A percentile compares a stretch with the other conserved stretches of the same genome.
These are phyloP conservation scores for Peribatodes rhomboidaria DNA, from an alignment of 2,888 invertebrate genomes.

Conservation along the genomic window DNA sequence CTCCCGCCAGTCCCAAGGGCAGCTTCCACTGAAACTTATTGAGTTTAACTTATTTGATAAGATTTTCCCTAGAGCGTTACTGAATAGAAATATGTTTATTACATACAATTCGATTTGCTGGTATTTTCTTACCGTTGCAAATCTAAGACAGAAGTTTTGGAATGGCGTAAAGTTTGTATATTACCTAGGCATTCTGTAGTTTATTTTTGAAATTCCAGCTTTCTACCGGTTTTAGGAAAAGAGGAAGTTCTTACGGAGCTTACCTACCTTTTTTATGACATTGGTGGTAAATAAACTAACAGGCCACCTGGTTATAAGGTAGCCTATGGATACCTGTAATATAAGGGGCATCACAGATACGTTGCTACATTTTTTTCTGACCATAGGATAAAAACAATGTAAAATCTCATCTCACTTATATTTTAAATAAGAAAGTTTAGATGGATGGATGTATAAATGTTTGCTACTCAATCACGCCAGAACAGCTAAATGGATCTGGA, in stretches of 20 bases:
- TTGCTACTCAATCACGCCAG: no score
- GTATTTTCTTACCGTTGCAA: constrained; percentile 28
- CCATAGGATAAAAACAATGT: no score
- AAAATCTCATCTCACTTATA: no score
- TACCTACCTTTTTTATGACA: no score
- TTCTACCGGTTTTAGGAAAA: not conserved
- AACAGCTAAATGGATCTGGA: no score
- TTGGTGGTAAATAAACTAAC: no score
- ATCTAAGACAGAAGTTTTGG: constrained; percentile 3
- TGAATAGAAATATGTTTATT: constrained; percentile 42
- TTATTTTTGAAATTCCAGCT: not conserved
- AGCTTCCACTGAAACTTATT: constrained; percentile 68
- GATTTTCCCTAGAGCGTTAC: constrained; percentile 47
- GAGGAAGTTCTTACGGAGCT: not conserved
- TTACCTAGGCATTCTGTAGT: not conserved
- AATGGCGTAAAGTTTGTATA: not conserved
- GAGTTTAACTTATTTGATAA: constrained; percentile 77
- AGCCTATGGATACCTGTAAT: no score
- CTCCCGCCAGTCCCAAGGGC: constrained; percentile 49
- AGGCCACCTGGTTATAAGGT: no score
- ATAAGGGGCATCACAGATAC: no score
- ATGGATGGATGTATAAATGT: no score
- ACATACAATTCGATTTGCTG: constrained; percentile 38
- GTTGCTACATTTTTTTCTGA: no score
- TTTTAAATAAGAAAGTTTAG: no score